Evolutionary conservation across 2,888 invertebrate genomes (phyloP).

Genomic region (Byasa hedistus): DNA sequence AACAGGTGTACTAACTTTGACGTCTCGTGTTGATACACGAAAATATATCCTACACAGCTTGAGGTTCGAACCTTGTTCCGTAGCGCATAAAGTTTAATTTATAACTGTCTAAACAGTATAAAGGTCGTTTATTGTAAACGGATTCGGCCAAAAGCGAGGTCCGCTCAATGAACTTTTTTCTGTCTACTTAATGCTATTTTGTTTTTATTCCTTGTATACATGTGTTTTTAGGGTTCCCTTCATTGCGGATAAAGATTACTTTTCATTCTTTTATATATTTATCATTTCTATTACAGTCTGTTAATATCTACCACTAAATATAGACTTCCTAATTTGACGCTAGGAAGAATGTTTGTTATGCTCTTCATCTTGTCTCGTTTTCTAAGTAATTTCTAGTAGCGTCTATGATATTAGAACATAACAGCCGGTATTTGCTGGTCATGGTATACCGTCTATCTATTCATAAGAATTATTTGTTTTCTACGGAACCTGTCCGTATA

Average conservation of each 20-base stretch:
- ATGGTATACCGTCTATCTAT: too few relatives aligned
- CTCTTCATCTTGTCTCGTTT: too few relatives aligned
- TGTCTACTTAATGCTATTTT: constrained; percentile 74
- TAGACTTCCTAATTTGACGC: too few relatives aligned
- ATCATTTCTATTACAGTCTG: too few relatives aligned
- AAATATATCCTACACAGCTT: constrained; percentile 2
- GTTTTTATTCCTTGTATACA: constrained; percentile 61
- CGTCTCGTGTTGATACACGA: constrained; percentile 8
- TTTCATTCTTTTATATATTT: too few relatives aligned
- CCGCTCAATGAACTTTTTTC: constrained; percentile 66
- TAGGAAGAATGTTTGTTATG: too few relatives aligned
- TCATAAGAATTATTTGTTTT: too few relatives aligned
- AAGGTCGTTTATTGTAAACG: constrained; percentile 16
- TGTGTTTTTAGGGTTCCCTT: constrained; percentile 22
- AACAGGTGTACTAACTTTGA: constrained; percentile 63
- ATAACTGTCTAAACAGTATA: not conserved
- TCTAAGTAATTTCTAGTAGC: too few relatives aligned
- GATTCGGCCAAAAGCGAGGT: constrained; percentile 38
- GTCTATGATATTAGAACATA: too few relatives aligned
- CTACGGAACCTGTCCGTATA: constrained; percentile 7
- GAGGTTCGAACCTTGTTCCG: constrained; percentile 3
- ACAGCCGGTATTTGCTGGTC: too few relatives aligned
- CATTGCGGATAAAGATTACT: too few relatives aligned
- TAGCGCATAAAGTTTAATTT: not conserved
- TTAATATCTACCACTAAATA: too few relatives aligned